Evolutionary conservation across 2,888 invertebrate genomes (phyloP).

Genomic region (Lymantria dispar): DNA sequence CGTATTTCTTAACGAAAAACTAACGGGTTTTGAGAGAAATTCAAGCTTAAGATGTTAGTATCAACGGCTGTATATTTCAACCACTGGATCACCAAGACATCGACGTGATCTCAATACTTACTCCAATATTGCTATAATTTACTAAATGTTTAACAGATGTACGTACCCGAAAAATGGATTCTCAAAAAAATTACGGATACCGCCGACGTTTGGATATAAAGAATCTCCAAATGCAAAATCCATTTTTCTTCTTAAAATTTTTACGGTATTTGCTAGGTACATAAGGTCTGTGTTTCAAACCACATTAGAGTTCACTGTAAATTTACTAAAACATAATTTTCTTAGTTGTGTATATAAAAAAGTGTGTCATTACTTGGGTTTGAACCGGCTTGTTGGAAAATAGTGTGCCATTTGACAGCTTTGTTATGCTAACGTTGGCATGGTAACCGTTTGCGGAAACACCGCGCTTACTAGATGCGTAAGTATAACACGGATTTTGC

Average conservation of each 20-base stretch:
- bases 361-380: conserved; percentile 55
- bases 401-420: conserved; percentile 59
- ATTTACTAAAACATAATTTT: conserved; percentile 66
- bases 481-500: conserved; percentile 37
- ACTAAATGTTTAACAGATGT: neutral
- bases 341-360: conserved; percentile 32
- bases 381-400: conserved; percentile 48
- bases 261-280: conserved; percentile 46
- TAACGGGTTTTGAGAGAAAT: too few relatives aligned
- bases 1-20: too few relatives aligned
- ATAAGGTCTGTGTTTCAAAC: conserved; percentile 34
- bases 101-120: too few relatives aligned
- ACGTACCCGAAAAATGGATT: conserved; percentile 63
- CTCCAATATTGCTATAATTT: neutral
- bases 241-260: conserved; percentile 57
- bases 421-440: conserved; percentile 62
- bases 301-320: conserved; percentile 44
- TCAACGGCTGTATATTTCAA: too few relatives aligned
- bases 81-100: too few relatives aligned
- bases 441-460: conserved; percentile 65
- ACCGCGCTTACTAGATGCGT: conserved; percentile 35
- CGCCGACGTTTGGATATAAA: conserved; percentile 64
- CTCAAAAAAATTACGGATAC: conserved; percentile 59
- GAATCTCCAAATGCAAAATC: conserved; percentile 72
- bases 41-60: too few relatives aligned